Evolutionary conservation across 2,888 invertebrate genomes (phyloP), one percentile per base, ranked within the genome.

Genomic region (Nowickia ferox): DNA sequence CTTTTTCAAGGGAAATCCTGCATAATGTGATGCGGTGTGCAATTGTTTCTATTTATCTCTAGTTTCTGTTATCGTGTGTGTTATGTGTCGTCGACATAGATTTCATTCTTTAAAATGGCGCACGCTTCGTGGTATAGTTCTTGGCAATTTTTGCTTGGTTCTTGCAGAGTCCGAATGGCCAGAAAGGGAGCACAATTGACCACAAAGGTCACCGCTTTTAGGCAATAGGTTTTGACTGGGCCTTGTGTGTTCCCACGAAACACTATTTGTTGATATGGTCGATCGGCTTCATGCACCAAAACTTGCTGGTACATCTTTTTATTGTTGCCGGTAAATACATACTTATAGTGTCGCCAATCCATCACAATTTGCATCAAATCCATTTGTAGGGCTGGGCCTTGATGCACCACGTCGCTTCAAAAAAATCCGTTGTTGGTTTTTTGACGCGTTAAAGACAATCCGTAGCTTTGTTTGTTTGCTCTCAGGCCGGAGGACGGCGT

Each of bases 271-370:
- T 88, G 87, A 68, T 82, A 87, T 9, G 77, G 53, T 11, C 76
- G 68, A 51, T 88, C 84, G 8, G 30, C 38, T 9, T 75, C 40
- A 9, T 86, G 61, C 2, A 87, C 59, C 22, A 68, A 63, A 5
- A 88, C 80, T 38, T 88, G 87, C 1, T 86, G 81, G n/a, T 85
- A 87, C 84, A 88, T 87, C 11, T 89, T 88, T 30, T 87, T 44
- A 4, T 88, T 77, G 40, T 89, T 87, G 2, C 86, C 86, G 11
- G 86, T 87, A 44, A 88, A 87, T 0, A 86, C 87, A 15, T 72
- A 87, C 17, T 68, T 40, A n/a, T 81, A 87, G 1, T 84, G 19
- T 8, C 84, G 48, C 81, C 78, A 88, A 1, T 17, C 22, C 1
- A 87, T 17, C 1, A 86, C 30, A 0, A 88, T 13, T n/a, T 59